Conservation (phyloP, 1,140 invertebrate species). For the Drosophila albomicans region DNA sequence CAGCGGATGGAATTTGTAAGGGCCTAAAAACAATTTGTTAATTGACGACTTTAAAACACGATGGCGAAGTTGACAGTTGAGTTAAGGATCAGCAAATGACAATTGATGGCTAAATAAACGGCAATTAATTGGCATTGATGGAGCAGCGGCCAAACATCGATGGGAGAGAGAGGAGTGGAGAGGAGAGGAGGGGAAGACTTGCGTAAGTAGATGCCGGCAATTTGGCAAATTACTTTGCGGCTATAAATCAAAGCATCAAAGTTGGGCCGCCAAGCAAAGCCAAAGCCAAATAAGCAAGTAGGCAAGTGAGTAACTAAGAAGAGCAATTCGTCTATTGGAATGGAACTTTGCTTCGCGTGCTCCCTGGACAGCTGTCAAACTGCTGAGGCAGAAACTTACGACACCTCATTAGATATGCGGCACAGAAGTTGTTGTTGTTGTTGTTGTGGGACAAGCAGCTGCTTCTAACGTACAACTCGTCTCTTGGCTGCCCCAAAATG, state of each 20-base stretch:
- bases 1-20: not conserved
- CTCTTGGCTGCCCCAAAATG: not conserved
- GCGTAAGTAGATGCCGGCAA: constrained; percentile 12
- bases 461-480: not conserved
- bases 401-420: constrained; percentile 60
- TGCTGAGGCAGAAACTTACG: constrained; percentile 59
- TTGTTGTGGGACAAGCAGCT: constrained; percentile 20
- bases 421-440: constrained; percentile 24
- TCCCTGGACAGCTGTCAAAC: constrained; percentile 58
- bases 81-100: constrained; percentile 37
- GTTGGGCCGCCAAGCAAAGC: not conserved
- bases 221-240: constrained; percentile 64
- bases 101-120: constrained; percentile 75
- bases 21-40: constrained; percentile 47
- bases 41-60: constrained; percentile 39
- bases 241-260: constrained; percentile 72
- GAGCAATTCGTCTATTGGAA: constrained; percentile 36
- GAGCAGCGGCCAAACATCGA: constrained; percentile 23
- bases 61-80: constrained; percentile 48
- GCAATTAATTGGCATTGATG: constrained; percentile 78
- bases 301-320: constrained; percentile 35
- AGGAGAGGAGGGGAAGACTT: not conserved
- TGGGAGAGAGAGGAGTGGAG: not conserved
- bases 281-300: constrained; percentile 5
- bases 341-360: constrained; percentile 21